A percentile compares a stretch with the other conserved stretches of the same genome.
These are phyloP conservation scores for Aporrectodea caliginosa DNA, from an alignment of 1,140 invertebrate species.

Conservation along the genomic window DNA sequence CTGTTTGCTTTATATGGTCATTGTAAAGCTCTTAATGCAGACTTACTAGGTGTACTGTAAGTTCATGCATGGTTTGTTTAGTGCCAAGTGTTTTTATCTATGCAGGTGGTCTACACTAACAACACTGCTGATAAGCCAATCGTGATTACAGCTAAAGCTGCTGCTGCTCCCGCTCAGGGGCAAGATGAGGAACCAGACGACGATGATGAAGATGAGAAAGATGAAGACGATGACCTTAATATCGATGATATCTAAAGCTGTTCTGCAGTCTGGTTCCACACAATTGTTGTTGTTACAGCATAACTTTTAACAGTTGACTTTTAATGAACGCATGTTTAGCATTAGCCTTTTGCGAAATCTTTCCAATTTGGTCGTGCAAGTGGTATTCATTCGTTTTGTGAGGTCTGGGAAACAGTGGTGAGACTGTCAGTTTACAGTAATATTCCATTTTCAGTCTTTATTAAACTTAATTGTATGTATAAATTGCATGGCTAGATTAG, in stretches of 20 bases:
- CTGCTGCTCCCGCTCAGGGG: conserved; percentile 32
- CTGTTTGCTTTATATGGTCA: no score
- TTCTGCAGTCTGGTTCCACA: background rate
- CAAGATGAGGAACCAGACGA: conserved; percentile 40
- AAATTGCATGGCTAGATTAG: no score
- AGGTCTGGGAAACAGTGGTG: background rate
- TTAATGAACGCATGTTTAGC: background rate
- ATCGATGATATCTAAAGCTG: conserved; percentile 45
- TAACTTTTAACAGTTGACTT: background rate
- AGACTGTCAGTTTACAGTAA: background rate
- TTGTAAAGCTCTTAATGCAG: no score
- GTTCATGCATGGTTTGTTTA: no score
- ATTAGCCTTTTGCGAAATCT: background rate
- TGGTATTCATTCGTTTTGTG: no score
- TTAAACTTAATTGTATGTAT: background rate
- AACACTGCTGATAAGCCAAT: conserved; percentile 30
- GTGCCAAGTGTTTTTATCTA: no score
- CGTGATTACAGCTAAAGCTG: conserved; percentile 12
- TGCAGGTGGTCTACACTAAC: conserved; percentile 50
- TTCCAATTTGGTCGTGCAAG: background rate
- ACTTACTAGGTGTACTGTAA: no score
- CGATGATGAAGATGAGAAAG: conserved; percentile 40
- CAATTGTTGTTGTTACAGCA: background rate
- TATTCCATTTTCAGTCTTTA: background rate
- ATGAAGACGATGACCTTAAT: conserved; percentile 43